These are phyloP conservation scores for Bovichtus variegatus DNA, from an alignment of 2,797 vertebrate species.

Conservation along the genomic window DNA sequence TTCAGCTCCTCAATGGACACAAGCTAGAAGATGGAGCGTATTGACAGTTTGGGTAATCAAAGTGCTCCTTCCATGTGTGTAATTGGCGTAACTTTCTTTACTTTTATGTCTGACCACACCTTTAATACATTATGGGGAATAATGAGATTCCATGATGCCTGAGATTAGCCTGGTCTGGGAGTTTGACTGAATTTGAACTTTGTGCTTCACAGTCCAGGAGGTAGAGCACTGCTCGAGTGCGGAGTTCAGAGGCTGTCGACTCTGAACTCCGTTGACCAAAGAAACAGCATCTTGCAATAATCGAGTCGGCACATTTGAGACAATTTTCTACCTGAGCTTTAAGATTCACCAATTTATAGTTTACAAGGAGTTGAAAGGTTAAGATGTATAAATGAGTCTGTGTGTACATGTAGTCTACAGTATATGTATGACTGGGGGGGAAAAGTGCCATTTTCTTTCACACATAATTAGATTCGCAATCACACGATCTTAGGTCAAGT, in stretches of 20 bases:
- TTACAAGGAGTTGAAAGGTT: conserved; percentile 12
- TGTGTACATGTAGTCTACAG: no score
- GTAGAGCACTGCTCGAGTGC: conserved; percentile 11
- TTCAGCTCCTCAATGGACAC: conserved; percentile 42
- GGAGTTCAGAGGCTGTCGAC: conserved; percentile 39
- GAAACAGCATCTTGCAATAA: conserved; percentile 34
- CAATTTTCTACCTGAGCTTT: conserved; percentile 13
- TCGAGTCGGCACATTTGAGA: conserved; percentile 19
- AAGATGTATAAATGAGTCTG: neutral
- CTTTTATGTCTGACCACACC: conserved; percentile 33
- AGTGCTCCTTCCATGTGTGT: conserved; percentile 28
- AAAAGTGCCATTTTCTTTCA: neutral
- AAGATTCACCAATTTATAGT: conserved; percentile 3
- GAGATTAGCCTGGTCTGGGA: conserved; percentile 20
- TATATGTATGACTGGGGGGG: neutral
- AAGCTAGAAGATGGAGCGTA: conserved; percentile 45
- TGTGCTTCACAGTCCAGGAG: conserved; percentile 14
- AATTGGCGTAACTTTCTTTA: conserved; percentile 54
- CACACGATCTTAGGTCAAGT: neutral
- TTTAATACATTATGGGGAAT: conserved; percentile 46
- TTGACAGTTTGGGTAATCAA: conserved; percentile 19
- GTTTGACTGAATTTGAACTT: conserved; percentile 35
- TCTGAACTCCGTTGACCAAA: conserved; percentile 24
- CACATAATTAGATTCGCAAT: neutral
- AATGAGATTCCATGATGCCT: conserved; percentile 42